Evolutionary conservation across 2,888 invertebrate genomes (phyloP), one percentile per base, ranked within the genome.

Genomic region (Biston stratarius): DNA sequence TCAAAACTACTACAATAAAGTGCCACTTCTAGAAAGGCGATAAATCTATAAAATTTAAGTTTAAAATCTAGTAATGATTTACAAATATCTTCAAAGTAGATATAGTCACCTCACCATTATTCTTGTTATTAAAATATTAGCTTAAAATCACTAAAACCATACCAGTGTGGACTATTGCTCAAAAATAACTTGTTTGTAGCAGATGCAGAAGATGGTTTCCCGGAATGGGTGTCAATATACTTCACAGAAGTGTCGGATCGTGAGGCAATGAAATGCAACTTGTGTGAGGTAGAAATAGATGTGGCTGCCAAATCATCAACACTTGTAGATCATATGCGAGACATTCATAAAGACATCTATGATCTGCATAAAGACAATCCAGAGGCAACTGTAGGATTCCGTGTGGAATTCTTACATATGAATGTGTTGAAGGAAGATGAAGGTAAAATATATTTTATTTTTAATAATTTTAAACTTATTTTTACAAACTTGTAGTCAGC

Each of bases 191-290:
- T 48, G 14, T 15, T 55, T 55, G 42, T 55, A 71, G 74, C 67
- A 74, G 64, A 62, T 59, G 73, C 69, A 74, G 64, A 64, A 61
- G 73, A 63, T 42, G 55, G 40, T 33, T 61, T 86, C 40, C 91
- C 89, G 5, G 91, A 91, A 12, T 92, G 93, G 92, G 78, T 88
- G 55, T 79, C 83, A 1, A 90, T 92, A 70, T 93, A 92, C 74
- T 93, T 82, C 72, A 64, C 83, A 10, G 84, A 84, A 64, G 60
- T 79, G 24, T 63, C 71, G 0, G 79, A 84, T 0, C 75, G 74
- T 0, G 76, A 82, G 45, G 77, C 81, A 36, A 77, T 82, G 74
- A 85, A 85, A 63, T 93, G 93, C 72, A 93, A 91, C 65, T 78
- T 93, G 44, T 93, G 93, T 63, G 89, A 92, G 49, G 38, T 64